Conservation (phyloP, 2,797 vertebrate species). For the Euphonia xanthogaster region DNA sequence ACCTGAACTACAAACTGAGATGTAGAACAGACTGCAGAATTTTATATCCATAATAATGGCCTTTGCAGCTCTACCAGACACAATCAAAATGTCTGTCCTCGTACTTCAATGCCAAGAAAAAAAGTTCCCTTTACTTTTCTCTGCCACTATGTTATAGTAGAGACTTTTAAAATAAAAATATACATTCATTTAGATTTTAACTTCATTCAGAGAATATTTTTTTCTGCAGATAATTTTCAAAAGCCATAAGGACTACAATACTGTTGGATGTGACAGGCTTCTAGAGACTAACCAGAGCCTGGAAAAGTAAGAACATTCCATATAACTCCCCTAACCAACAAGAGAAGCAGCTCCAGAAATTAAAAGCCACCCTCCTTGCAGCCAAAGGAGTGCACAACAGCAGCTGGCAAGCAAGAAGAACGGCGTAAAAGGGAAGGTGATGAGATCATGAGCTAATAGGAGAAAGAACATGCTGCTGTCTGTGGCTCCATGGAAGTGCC, state of each 20-base stretch:
- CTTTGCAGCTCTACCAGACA: neutral
- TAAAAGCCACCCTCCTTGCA: neutral
- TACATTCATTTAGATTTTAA: neutral
- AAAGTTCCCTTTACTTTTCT: neutral
- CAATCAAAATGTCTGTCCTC: neutral
- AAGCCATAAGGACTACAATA: neutral
- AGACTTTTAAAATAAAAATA: neutral
- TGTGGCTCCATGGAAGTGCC: neutral
- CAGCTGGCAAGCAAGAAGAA: slow-evolving; percentile 28
- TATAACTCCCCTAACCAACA: neutral
- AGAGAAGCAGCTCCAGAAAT: neutral
- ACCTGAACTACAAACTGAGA: neutral
- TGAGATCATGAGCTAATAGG: slow-evolving; percentile 58
- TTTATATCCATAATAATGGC: neutral
- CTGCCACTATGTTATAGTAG: neutral
- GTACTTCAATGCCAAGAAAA: neutral
- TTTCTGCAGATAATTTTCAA: neutral
- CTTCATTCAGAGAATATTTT: neutral
- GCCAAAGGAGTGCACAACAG: neutral
- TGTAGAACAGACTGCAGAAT: neutral
- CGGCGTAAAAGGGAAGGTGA: neutral
- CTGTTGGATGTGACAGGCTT: neutral
- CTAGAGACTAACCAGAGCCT: neutral
- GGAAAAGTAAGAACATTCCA: neutral
- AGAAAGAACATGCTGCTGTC: neutral